Evolutionary conservation across 2,113 vertebrate species (phyloP).

Genomic region (Gymnarchus niloticus): DNA sequence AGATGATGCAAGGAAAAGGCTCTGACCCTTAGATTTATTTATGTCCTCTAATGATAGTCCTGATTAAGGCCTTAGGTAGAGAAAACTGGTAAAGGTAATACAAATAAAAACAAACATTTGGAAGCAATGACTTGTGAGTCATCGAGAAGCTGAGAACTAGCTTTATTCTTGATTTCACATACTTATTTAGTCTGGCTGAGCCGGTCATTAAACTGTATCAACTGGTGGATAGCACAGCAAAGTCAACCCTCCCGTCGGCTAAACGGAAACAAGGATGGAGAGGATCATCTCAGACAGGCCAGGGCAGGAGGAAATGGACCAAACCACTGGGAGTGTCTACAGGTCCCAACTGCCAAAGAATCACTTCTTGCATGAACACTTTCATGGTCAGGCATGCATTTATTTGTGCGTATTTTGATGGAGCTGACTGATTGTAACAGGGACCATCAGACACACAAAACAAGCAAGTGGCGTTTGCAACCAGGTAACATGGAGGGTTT

Average conservation of each 20-base stretch:
- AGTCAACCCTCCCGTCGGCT: conserved; percentile 30
- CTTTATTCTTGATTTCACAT: neutral
- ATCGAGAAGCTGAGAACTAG: neutral
- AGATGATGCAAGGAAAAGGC: neutral
- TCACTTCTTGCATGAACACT: neutral
- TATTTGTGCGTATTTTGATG: neutral
- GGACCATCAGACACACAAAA: neutral
- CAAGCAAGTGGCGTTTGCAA: neutral
- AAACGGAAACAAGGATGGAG: conserved; percentile 22
- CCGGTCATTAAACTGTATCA: conserved; percentile 24
- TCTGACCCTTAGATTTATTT: conserved; percentile 6
- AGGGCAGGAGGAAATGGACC: neutral
- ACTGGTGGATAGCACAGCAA: conserved; percentile 12
- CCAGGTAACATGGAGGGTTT: neutral
- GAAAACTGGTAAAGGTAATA: neutral
- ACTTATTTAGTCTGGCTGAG: neutral
- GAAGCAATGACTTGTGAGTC: conserved; percentile 31
- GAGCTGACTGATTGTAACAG: neutral
- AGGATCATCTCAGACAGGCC: neutral
- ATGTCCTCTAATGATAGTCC: conserved; percentile 14
- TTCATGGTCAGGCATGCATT: neutral
- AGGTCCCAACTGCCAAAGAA: neutral
- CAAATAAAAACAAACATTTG: conserved; percentile 24
- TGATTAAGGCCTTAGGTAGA: conserved; percentile 24
- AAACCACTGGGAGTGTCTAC: neutral